phyloP scores from a whole-genome alignment of 2,113 vertebrate species.

The Machaerirhynchus nigripectus region DNA sequence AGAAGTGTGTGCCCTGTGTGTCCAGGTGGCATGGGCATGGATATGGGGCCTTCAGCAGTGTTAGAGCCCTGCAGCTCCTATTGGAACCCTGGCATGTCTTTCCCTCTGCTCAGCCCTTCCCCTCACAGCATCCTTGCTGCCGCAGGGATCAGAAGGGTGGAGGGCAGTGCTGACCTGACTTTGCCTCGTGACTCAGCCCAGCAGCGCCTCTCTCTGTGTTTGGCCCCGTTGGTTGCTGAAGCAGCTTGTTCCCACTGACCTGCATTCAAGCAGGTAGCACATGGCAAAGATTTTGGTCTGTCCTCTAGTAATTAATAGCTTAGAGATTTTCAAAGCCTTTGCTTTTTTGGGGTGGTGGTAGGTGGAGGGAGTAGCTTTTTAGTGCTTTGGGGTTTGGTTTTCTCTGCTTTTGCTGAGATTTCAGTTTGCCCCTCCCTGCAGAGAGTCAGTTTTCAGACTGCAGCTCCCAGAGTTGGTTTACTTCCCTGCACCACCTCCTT shows the following conservation, averaged over 20 bases:
- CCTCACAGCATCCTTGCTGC: neutral
- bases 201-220: neutral
- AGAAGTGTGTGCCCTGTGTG: neutral
- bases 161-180: neutral
- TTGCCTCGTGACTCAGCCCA: neutral
- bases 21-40: too few species aligned
- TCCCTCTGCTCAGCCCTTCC: neutral
- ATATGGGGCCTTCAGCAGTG: neutral
- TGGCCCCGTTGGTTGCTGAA: neutral
- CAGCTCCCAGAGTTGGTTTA: neutral
- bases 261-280: neutral
- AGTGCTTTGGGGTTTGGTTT: neutral
- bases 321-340: neutral
- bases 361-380: neutral
- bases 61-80: neutral
- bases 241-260: neutral
- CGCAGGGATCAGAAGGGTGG: neutral
- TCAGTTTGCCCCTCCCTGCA: neutral
- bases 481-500: neutral
- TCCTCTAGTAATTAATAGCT: neutral
- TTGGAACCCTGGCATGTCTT: neutral
- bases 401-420: neutral
- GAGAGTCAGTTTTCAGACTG: accelerated
- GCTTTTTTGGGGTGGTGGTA: neutral
- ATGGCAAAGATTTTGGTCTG: neutral